Evolutionary conservation across 2,888 invertebrate genomes (phyloP).

Genomic region (Epirrita christyi): DNA sequence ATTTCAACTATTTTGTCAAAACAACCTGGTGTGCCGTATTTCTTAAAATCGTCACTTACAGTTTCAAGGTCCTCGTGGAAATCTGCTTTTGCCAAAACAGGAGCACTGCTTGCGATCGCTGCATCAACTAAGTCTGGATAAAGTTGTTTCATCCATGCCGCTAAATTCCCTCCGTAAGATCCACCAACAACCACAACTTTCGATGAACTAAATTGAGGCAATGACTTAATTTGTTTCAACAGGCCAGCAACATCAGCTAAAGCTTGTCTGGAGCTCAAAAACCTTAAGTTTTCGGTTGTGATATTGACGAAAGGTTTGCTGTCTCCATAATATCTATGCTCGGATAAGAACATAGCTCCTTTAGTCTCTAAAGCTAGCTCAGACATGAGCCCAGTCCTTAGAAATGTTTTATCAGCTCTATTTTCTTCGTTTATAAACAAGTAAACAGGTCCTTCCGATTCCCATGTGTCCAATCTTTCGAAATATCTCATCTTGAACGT

Average conservation of each 20-base stretch:
- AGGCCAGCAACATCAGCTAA: constrained; percentile 66
- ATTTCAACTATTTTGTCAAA: constrained; percentile 52
- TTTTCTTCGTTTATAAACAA: constrained; percentile 68
- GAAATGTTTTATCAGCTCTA: constrained; percentile 53
- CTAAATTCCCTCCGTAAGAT: constrained; percentile 74
- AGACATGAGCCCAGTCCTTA: constrained; percentile 61
- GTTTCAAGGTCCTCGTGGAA: constrained; percentile 72
- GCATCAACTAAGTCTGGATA: constrained; percentile 71
- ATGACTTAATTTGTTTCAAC: constrained; percentile 54
- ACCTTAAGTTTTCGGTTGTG: constrained; percentile 58
- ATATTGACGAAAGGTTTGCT: constrained; percentile 65
- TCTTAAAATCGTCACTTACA: constrained; percentile 66
- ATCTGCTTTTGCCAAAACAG: constrained; percentile 70
- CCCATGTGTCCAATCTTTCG: constrained; percentile 62
- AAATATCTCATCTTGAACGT: constrained; percentile 72
- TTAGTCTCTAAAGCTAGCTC: constrained; percentile 72
- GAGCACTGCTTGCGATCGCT: constrained; percentile 73
- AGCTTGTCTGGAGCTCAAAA: constrained; percentile 67
- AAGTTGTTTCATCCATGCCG: constrained; percentile 69
- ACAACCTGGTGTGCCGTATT: constrained; percentile 61
- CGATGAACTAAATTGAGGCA: constrained; percentile 50
- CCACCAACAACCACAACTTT: constrained; percentile 74
- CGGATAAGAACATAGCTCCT: constrained; percentile 67
- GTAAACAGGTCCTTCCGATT: constrained; percentile 62
- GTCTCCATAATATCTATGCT: constrained; percentile 74